phyloP scores from a whole-genome alignment of 2,888 invertebrate species.

The Nebria salina region DNA sequence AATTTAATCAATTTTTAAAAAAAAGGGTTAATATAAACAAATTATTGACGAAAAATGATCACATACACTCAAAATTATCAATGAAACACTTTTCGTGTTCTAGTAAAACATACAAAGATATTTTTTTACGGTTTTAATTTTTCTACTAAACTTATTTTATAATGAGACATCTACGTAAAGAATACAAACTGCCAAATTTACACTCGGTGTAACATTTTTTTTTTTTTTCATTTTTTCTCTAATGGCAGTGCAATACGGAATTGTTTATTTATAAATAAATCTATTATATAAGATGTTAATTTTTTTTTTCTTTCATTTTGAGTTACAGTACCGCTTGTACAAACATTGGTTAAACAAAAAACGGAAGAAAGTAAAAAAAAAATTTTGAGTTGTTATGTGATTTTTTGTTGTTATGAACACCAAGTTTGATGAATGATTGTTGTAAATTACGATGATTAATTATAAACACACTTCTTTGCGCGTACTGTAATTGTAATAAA shows the following conservation, averaged over 20 bases:
- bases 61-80: neutral
- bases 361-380: neutral
- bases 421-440: slow-evolving; percentile 21
- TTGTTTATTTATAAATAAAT: slow-evolving; percentile 40
- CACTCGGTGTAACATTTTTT: slow-evolving; percentile 27
- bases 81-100: neutral
- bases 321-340: neutral
- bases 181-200: slow-evolving; percentile 32
- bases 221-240: slow-evolving; percentile 30
- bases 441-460: neutral
- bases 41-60: neutral
- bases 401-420: slow-evolving; percentile 2
- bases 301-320: neutral
- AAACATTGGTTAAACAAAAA: too few relatives aligned
- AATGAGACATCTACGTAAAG: slow-evolving; percentile 20
- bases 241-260: slow-evolving; percentile 46
- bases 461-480: neutral
- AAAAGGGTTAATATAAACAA: neutral
- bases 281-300: slow-evolving; percentile 27
- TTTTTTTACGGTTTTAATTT: neutral
- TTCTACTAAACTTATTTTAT: neutral
- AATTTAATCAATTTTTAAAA: slow-evolving; percentile 4
- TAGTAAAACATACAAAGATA: neutral
- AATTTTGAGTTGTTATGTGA: neutral
- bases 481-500: neutral